Percentiles rank a stretch among this genome's conserved stretches.
phyloP scores from a whole-genome alignment of 2,888 invertebrate species.

The Coleophora flavipennella region DNA sequence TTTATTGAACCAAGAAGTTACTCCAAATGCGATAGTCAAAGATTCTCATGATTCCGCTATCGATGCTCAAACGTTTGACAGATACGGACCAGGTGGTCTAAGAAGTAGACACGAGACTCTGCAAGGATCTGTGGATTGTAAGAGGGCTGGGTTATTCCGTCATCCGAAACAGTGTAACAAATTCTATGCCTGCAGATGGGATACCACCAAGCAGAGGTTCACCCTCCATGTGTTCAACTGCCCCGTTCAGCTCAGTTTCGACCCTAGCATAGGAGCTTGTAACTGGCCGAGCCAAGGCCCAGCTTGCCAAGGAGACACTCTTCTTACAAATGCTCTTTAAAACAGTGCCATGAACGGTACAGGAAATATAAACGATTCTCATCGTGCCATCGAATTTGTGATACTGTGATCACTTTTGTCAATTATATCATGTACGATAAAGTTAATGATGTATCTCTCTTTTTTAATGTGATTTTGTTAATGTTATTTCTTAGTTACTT shows the following conservation, averaged over 20 bases:
- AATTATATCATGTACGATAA: constrained; percentile 25
- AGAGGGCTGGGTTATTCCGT: constrained; percentile 75
- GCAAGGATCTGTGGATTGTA: constrained; percentile 74
- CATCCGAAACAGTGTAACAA: constrained; percentile 87
- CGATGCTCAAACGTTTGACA: constrained; percentile 67
- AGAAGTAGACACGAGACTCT: constrained; percentile 73
- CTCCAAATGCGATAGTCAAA: constrained; percentile 28
- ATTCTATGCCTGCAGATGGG: constrained; percentile 88
- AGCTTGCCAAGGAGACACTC: constrained; percentile 80
- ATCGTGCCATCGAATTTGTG: constrained; percentile 65
- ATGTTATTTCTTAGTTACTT: constrained; percentile 65
- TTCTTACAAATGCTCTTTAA: constrained; percentile 70
- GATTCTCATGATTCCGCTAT: constrained; percentile 29
- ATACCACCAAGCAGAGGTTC: constrained; percentile 81
- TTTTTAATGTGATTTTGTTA: constrained; percentile 53
- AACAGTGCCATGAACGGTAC: constrained; percentile 20
- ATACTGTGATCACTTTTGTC: constrained; percentile 51
- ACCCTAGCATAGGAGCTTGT: constrained; percentile 81
- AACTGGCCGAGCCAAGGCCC: constrained; percentile 88
- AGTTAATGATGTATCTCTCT: constrained; percentile 46
- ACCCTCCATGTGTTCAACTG: constrained; percentile 85
- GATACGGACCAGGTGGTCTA: constrained; percentile 76
- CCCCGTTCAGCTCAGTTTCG: constrained; percentile 84
- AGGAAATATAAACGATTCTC: constrained; percentile 29
- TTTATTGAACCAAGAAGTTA: constrained; percentile 45